Base-by-base conservation (phyloP, 92 coral and sea anemone genomes). In the Desmophyllum pertusum region DNA sequence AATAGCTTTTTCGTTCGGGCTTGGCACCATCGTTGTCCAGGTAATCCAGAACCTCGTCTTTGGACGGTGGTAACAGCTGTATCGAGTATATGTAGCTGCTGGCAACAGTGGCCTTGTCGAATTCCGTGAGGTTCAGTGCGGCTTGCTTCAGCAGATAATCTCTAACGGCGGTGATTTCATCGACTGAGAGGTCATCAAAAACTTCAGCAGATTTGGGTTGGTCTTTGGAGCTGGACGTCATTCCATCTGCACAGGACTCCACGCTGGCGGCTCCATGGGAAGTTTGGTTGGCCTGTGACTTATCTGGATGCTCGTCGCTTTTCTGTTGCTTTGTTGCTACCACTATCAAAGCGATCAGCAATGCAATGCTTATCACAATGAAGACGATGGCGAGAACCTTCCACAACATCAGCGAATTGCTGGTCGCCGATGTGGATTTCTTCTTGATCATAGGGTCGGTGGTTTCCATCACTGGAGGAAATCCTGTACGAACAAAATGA, bases 171-270 rank as follows among this genome's bases (percentile, higher is more conserved):
- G 48, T 61, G 65, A 92, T 78, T 33, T 92, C 95, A 0, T 69
- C 69, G 23, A 65, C 46, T 0, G 89, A 72, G 62, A 92, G 80
- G 78, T 92, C 95, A 30, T 92, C 93, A 77, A 89, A 89, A 25
- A 89, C 70, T 29, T 87, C 93, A 9, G 78, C 35, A 3, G 93
- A 89, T 14, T 80, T 89, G 13, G 85, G 81, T 33, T 83, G 59
- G 1, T 23, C 69, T 11, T 7, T 29, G 10, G 77, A 72, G 55
- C 69, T 48, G 10, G 59, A 51, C 70, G n/a, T n/a, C n/a, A 81
- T 13, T 17, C 78, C 85, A 10, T 69, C 69, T 50, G 53, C 68
- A 30, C 85, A 81, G 18, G 52, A 6, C 15, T 48, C 65, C 25
- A 51, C 39, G 3, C 38, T 21, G 18, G n/a, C 57, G 1, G 39